Percentiles rank a stretch among this genome's conserved stretches.
These are phyloP conservation scores for Apamea crenata DNA, from an alignment of 2,888 invertebrate species.

Conservation along the genomic window DNA sequence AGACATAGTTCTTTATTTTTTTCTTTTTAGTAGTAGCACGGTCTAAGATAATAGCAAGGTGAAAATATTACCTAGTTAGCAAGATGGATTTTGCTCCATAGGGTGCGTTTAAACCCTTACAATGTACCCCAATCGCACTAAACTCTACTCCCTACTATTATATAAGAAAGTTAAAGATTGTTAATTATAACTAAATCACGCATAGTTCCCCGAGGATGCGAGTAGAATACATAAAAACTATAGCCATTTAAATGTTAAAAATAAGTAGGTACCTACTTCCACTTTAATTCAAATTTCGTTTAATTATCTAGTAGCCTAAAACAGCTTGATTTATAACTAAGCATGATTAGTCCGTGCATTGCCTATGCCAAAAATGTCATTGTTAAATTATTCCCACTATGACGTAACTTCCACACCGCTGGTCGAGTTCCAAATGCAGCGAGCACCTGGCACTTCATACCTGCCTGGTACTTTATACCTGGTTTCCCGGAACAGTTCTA, in stretches of 20 bases:
- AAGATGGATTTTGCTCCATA: background rate
- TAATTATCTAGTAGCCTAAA: background rate
- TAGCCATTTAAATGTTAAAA: background rate
- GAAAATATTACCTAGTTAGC: background rate
- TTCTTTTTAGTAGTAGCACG: background rate
- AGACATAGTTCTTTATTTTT: background rate
- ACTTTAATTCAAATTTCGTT: background rate
- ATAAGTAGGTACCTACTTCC: background rate
- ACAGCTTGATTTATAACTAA: background rate
- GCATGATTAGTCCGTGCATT: background rate
- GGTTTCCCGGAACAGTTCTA: slow-evolving; percentile 48
- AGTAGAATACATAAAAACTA: background rate
- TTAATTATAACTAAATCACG: background rate
- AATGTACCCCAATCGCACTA: background rate
- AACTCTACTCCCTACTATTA: background rate
- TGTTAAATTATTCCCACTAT: slow-evolving; percentile 14
- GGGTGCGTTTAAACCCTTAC: background rate
- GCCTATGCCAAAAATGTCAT: slow-evolving; percentile 2
- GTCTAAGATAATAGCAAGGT: background rate
- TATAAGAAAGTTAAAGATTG: background rate
- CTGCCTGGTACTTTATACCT: slow-evolving; percentile 23
- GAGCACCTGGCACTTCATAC: slow-evolving; percentile 47
- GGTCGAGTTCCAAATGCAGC: slow-evolving; percentile 34
- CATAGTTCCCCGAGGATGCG: background rate
- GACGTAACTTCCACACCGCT: slow-evolving; percentile 8